Percentiles rank a stretch among this genome's conserved stretches.
These are phyloP conservation scores for Piprites chloris DNA, from an alignment of 2,113 vertebrate genomes.

Conservation along the genomic window DNA sequence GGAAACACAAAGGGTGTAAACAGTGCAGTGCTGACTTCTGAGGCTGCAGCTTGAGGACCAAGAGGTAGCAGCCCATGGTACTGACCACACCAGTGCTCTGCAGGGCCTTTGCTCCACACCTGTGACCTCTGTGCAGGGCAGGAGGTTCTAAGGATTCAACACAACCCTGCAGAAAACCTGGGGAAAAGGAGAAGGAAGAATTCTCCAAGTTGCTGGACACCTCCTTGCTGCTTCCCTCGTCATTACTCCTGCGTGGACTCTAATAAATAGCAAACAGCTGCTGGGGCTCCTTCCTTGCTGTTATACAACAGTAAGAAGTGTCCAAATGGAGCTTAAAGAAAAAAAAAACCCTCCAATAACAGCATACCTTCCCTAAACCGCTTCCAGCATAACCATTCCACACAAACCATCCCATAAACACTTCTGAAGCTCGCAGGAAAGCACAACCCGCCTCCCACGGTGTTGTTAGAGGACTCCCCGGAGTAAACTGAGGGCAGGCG, in stretches of 20 bases:
- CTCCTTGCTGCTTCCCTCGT: slow-evolving; percentile 34
- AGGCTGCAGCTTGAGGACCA: background rate
- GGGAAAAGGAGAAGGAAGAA: background rate
- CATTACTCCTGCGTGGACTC: background rate
- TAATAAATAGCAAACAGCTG: slow-evolving; percentile 72
- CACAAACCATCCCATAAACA: slow-evolving; percentile 77
- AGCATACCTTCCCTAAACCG: slow-evolving; percentile 63
- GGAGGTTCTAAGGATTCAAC: background rate
- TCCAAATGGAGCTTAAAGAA: slow-evolving; percentile 53
- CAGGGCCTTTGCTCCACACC: background rate
- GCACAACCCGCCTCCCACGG: slow-evolving; percentile 20
- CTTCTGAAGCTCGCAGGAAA: slow-evolving; percentile 69
- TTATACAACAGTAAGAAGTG: slow-evolving; percentile 19
- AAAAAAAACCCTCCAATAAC: slow-evolving; percentile 53
- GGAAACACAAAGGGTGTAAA: background rate
- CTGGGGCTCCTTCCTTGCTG: slow-evolving; percentile 59
- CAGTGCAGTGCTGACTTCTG: background rate
- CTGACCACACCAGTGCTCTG: background rate
- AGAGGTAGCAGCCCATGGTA: background rate
- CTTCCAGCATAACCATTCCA: slow-evolving; percentile 67
- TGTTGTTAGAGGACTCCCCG: slow-evolving; percentile 55
- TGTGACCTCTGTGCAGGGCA: background rate
- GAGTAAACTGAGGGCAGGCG: slow-evolving; percentile 67
- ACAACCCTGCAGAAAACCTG: background rate
- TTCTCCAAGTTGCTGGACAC: background rate